Base-by-base conservation (phyloP, 2,797 vertebrate species). In the Melanogrammus aeglefinus region DNA sequence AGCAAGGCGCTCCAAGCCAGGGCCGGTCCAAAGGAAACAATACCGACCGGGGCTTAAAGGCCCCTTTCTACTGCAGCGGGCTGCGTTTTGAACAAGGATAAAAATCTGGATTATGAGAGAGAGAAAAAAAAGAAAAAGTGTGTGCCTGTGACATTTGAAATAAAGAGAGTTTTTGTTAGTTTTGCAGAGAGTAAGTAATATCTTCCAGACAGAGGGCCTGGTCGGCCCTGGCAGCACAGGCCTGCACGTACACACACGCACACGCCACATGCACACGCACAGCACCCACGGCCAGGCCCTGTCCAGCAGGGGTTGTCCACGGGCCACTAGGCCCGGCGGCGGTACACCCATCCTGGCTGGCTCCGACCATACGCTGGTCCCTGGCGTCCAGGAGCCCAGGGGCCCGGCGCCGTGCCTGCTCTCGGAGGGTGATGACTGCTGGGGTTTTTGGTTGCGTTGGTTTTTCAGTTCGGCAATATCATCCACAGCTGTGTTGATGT, bases 11-110 rank as follows among this genome's bases (percentile, higher is more conserved):
- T 33, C 21, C 57, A 38, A 8, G 2, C 12, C 35, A 82, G 85
- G 90, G 82, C 78, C 44, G 70, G 80, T 91, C 94, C 92, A 92
- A 90, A 35, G 84, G 88, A 93, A 94, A 93, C 92, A 94, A 91
- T 93, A 90, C 89, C 78, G 88, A 82, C 86, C 89, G 76, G 88
- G 76, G 87, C 81, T 86, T 90, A 91, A 91, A 91, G 81, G 81
- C n/a, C 18, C 39, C 44, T 74, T 77, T 79, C 71, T 72, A 6
- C 73, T 70, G 21, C 21, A 73, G 36, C 33, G 41, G 79, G 79
- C 80, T 84, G 75, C 78, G 82, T 90, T 90, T 88, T 78, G 63
- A 90, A 88, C 21, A 86, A 90, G 24, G 77, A 27, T 78, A 84
- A 80, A 92, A 92, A 90, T 89, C 86, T 75, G 84, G 33, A 77